Evolutionary conservation across 2,113 vertebrate species (phyloP), one percentile per base, ranked within the genome.

Genomic region (Chunga burmeisteri): DNA sequence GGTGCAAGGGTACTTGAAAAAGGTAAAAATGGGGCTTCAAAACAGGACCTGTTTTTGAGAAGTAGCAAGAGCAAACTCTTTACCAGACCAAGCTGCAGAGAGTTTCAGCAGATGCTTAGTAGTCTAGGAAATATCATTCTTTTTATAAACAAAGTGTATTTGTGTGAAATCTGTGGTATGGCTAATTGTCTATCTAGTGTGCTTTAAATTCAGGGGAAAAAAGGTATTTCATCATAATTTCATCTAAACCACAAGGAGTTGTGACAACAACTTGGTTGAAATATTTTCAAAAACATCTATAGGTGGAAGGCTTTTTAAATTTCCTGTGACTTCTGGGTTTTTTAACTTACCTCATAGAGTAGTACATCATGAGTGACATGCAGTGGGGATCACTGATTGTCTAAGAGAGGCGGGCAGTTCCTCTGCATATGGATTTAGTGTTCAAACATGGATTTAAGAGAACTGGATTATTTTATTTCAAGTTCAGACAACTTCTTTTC

Each of bases 391-490:
- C 81, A 42, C 3, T 36, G 83, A 26, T 23, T 71, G 20, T 11
- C 88, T 58, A 6, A 36, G 86, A 74, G 61, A 73, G 30, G 56
- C 0, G 1, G 65, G 61, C 56, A 81, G 65, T 75, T 88, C 83
- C 86, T 78, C 59, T 87, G 63, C 91, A 50, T 77, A 70, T 0
- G 0, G 53, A 70, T 95, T 91, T 94, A 56, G 72, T 89, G 74
- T 92, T 94, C 94, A 95, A 95, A 72, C 70, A 13, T 2, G 32
- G 47, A 53, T 94, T 92, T 71, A 66, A 91, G 86, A 88, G 96
- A 86, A 61, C 49, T 79, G 11, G 44, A 70, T 94, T 87, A 77
- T 93, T 94, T 89, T 68, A 90, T 88, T 90, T 73, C 70, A 81
- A 86, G 84, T 83, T 91, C 87, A 47, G 86, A 89, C 71, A 71